Evolutionary conservation across 2,888 invertebrate species (phyloP).

Genomic region (Clepsis dumicolana): DNA sequence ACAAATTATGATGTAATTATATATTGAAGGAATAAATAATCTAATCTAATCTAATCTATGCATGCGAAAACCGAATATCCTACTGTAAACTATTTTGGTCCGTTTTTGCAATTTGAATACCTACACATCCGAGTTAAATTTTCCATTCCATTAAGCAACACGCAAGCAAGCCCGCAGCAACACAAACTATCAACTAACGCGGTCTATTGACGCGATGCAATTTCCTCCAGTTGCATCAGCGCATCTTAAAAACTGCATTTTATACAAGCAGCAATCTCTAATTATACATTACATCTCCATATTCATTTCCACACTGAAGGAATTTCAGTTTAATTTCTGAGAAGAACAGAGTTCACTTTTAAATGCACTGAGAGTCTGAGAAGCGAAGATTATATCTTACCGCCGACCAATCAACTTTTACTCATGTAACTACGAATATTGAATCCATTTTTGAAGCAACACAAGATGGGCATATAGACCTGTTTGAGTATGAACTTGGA

Average conservation of each 20-base stretch:
- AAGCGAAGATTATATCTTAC: too few species aligned
- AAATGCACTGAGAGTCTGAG: background rate
- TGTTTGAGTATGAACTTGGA: background rate
- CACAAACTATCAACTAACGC: background rate
- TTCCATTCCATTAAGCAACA: too few species aligned
- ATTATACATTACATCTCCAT: too few species aligned
- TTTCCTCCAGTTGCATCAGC: constrained; percentile 8
- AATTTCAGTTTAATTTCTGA: background rate
- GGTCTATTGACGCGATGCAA: background rate
- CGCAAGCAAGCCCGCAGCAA: too few species aligned
- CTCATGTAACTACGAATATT: background rate
- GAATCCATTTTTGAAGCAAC: background rate
- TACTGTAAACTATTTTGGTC: too few species aligned
- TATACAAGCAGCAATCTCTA: constrained; percentile 1
- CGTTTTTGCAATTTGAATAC: too few species aligned
- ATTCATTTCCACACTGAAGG: background rate
- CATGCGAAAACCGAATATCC: too few species aligned
- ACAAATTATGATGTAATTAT: too few species aligned
- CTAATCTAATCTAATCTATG: too few species aligned
- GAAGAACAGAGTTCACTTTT: background rate
- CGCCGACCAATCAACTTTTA: background rate
- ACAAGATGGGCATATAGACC: background rate
- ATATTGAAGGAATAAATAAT: too few species aligned
- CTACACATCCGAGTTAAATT: background rate
- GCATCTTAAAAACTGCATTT: constrained; percentile 14